Evolutionary conservation across 2,888 invertebrate genomes (phyloP), one percentile per base, ranked within the genome.

Genomic region (Smittia aterrima): DNA sequence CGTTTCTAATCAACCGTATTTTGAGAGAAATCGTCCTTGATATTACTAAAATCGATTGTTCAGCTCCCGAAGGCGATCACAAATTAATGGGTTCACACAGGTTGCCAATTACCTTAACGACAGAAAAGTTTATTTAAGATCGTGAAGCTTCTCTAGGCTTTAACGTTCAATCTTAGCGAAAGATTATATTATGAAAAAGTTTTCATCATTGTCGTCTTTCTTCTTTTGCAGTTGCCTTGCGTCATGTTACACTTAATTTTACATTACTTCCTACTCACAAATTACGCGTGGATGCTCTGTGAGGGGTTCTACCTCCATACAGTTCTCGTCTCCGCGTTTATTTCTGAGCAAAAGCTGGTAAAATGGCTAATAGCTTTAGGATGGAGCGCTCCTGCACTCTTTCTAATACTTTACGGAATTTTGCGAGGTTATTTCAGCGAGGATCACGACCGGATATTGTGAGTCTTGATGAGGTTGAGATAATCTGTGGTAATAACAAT

Each of bases 201-300:
- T n/a, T n/a, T n/a, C n/a, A n/a, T n/a, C n/a, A n/a, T n/a, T n/a
- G n/a, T n/a, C n/a, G n/a, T n/a, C n/a, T n/a, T n/a, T n/a, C n/a
- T n/a, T n/a, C n/a, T 70, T 38, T 75, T 75, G 71, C 83, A 84
- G 58, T 87, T 95, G 88, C 82, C 87, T 13, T 97, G 97, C 82
- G 90, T 92, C 77, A 84, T 87, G 73, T 86, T 96, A 66, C 92
- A 95, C 84, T 89, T 93, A 32, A 82, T 91, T 66, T 87, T 94
- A 70, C 93, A 95, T 83, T 95, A 94, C 83, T 94, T 93, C 79
- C 87, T 96, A 77, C 87, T 96, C 75, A 93, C 93, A 79, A 96
- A 93, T 84, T 97, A 96, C 84, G 91, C 94, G 78, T 97, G 97
- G 97, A 97, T 96, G 96, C 87, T 97, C 79, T 95, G 95, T 84